These are phyloP conservation scores for Pediacus dermestoides DNA, from an alignment of 2,888 invertebrate species.

Conservation along the genomic window DNA sequence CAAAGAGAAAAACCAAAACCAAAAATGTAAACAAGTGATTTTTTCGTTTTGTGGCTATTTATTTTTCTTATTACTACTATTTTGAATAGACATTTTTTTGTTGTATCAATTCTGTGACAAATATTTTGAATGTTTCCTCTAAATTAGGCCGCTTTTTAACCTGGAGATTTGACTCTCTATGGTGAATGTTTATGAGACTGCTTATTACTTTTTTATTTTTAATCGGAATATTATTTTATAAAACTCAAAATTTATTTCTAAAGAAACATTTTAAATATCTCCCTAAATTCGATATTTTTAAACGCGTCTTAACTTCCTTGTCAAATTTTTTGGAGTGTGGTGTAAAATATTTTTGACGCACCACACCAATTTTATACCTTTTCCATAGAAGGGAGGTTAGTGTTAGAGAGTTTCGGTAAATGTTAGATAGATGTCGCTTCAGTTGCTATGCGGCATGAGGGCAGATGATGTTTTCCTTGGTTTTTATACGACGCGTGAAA, in stretches of 20 bases:
- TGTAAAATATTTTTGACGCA: constrained; percentile 44
- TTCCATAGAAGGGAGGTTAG: constrained; percentile 51
- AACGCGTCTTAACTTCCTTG: background rate
- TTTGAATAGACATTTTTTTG: too few relatives aligned
- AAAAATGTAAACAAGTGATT: too few relatives aligned
- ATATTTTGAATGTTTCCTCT: too few relatives aligned
- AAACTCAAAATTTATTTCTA: background rate
- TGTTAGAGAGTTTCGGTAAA: constrained; percentile 24
- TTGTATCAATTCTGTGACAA: too few relatives aligned
- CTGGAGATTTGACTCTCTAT: constrained; percentile 1
- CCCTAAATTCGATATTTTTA: too few relatives aligned
- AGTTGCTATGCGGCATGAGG: constrained; percentile 48
- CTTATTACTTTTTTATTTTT: background rate
- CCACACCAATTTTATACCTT: constrained; percentile 56
- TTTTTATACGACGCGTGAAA: background rate
- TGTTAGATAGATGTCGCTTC: constrained; percentile 35
- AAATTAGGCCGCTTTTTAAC: too few relatives aligned
- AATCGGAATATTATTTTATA: background rate
- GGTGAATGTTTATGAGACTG: background rate
- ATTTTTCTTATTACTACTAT: too few relatives aligned
- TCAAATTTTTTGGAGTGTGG: constrained; percentile 1
- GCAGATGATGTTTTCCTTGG: background rate
- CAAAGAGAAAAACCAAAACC: too few relatives aligned
- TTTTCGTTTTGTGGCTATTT: too few relatives aligned
- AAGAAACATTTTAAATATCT: too few relatives aligned